These are phyloP conservation scores for Hipparchia semele DNA, from an alignment of 2,888 invertebrate species.

Conservation along the genomic window DNA sequence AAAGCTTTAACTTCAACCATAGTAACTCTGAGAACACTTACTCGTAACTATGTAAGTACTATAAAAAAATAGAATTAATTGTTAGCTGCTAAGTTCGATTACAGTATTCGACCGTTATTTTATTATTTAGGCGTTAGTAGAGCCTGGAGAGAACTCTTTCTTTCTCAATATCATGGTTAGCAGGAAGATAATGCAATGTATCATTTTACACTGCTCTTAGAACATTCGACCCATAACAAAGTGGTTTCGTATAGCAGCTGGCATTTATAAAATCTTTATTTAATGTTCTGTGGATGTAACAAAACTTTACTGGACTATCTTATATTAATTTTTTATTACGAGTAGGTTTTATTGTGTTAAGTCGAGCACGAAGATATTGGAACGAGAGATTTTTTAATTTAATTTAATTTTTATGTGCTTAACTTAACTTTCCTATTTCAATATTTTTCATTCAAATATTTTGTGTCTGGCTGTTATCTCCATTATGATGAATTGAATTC, in stretches of 20 bases:
- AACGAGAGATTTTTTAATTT: no score
- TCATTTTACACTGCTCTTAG: conserved; percentile 6
- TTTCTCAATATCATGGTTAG: not conserved
- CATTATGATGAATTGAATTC: not conserved
- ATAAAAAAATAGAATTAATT: no score
- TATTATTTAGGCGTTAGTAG: not conserved
- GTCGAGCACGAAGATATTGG: no score
- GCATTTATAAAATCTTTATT: not conserved
- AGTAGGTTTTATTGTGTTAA: no score
- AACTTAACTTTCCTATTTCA: no score
- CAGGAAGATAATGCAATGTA: not conserved
- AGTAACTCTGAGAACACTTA: not conserved
- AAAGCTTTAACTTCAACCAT: conserved; percentile 7
- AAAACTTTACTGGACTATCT: no score
- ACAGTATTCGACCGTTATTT: no score
- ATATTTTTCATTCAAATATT: no score
- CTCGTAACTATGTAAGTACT: not conserved
- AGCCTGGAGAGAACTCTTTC: not conserved
- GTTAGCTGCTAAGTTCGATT: no score
- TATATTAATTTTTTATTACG: no score
- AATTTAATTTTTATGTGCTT: no score
- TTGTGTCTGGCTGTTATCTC: not conserved
- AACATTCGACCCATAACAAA: not conserved
- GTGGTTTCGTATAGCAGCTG: not conserved
- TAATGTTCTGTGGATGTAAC: no score